Conservation (phyloP, 2,113 vertebrate genomes). For the Dicaeum eximium region DNA sequence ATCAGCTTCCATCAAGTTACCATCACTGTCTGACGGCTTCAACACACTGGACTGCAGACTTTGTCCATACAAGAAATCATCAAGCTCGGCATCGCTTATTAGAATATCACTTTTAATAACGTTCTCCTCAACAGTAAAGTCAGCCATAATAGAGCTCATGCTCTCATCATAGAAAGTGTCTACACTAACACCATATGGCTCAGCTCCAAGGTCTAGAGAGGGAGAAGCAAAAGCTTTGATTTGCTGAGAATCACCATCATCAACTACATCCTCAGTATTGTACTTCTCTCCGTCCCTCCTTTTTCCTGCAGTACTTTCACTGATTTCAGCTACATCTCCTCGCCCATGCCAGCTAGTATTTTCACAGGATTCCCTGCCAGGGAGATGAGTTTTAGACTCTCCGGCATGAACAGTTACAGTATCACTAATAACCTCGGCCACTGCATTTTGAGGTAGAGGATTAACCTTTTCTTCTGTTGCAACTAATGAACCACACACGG, state of each 20-base stretch:
- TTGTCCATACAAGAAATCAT: constrained; percentile 86
- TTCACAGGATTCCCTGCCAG: not conserved
- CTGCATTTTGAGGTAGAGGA: constrained; percentile 22
- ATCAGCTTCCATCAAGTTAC: not conserved
- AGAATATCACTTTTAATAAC: constrained; percentile 70
- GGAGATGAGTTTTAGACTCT: not conserved
- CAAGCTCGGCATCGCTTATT: constrained; percentile 89
- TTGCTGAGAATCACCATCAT: constrained; percentile 7
- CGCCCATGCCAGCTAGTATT: constrained; percentile 9
- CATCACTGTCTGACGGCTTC: not conserved
- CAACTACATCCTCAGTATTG: not conserved
- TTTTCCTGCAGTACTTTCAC: not conserved
- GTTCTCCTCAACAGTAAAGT: constrained; percentile 74
- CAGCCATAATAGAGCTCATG: constrained; percentile 27
- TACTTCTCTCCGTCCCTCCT: not conserved
- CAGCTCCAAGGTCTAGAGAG: constrained; percentile 3
- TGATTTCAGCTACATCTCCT: not conserved
- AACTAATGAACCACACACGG: constrained; percentile 74
- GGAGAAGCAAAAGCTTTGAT: not conserved
- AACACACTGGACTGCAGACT: constrained; percentile 29
- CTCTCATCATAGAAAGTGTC: not conserved
- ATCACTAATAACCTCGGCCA: constrained; percentile 66
- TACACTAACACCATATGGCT: not conserved
- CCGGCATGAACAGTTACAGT: constrained; percentile 7
- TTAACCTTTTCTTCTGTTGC: constrained; percentile 43